phyloP scores from a whole-genome alignment of 1,140 invertebrate genomes.

The Saccostrea glomerata region DNA sequence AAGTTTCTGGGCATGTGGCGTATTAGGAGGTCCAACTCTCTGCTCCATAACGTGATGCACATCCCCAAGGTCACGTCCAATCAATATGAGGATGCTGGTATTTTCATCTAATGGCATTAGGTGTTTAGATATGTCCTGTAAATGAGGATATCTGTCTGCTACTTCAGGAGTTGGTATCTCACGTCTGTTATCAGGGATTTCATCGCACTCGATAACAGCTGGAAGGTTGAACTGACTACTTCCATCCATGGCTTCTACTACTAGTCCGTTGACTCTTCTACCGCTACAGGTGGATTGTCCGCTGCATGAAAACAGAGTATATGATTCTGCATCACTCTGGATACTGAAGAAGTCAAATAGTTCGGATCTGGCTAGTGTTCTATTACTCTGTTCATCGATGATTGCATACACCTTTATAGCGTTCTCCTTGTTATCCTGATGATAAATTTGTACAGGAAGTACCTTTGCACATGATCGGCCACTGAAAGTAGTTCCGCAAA shows the following conservation, averaged over 20 bases:
- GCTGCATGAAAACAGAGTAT: neutral
- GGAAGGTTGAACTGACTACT: neutral
- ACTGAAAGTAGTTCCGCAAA: too few species aligned
- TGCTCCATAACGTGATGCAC: conserved; percentile 50
- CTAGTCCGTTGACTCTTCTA: neutral
- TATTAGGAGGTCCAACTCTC: conserved; percentile 37
- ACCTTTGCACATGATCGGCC: too few species aligned
- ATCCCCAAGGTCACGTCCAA: conserved; percentile 43
- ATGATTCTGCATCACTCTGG: too few species aligned
- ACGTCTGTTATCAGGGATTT: conserved; percentile 18
- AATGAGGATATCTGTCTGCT: conserved; percentile 24
- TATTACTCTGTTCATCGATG: too few species aligned
- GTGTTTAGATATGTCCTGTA: too few species aligned
- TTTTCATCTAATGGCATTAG: neutral
- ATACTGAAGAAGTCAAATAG: too few species aligned
- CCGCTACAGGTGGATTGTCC: neutral
- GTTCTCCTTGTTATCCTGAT: too few species aligned
- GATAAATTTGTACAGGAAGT: too few species aligned
- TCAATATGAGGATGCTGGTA: conserved; percentile 17
- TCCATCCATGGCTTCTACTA: neutral
- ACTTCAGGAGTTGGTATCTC: conserved; percentile 50
- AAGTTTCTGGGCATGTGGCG: conserved; percentile 45
- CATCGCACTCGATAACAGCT: neutral
- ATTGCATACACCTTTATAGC: too few species aligned
- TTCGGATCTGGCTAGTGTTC: too few species aligned